These are phyloP conservation scores for Lamellibrachia columna DNA, from an alignment of 2,888 invertebrate species.

Conservation along the genomic window DNA sequence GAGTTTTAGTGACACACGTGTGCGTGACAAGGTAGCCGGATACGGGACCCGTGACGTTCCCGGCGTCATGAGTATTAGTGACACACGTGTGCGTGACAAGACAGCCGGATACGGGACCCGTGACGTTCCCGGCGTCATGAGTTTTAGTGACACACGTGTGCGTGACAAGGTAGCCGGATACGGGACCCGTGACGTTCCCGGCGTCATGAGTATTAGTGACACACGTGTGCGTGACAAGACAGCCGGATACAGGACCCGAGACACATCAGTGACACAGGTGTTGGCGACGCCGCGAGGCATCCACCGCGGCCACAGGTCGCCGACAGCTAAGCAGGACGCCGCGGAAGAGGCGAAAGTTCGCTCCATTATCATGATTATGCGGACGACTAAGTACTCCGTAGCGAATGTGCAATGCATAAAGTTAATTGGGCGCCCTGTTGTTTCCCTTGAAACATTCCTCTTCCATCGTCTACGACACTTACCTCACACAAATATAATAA, in stretches of 20 bases:
- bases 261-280: neutral
- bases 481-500: neutral
- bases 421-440: neutral
- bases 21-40: too few relatives aligned
- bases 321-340: neutral
- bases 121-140: neutral
- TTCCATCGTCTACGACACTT: neutral
- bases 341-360: neutral
- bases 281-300: neutral
- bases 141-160: neutral
- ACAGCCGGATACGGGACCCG: too few relatives aligned
- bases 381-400: neutral
- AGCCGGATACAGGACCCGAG: neutral
- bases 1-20: too few relatives aligned
- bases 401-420: neutral
- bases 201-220: neutral
- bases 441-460: neutral
- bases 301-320: neutral
- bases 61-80: too few relatives aligned
- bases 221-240: neutral
- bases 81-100: too few relatives aligned
- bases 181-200: neutral
- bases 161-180: neutral
- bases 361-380: neutral
- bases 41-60: too few relatives aligned